phyloP scores from a whole-genome alignment of 2,113 vertebrate genomes.

The Lepidothrix coronata region DNA sequence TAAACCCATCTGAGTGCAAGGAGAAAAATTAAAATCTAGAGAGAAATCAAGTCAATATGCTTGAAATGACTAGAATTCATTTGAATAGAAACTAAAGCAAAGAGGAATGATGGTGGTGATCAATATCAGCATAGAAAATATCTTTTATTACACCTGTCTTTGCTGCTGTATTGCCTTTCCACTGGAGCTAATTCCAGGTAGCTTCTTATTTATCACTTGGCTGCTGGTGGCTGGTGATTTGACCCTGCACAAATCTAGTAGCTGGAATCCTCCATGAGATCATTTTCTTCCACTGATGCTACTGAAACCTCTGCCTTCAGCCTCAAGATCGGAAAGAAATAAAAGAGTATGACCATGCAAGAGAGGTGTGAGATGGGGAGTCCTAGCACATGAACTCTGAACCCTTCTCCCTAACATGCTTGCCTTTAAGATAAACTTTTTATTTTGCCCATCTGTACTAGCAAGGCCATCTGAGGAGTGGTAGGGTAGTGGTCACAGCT shows the following conservation, averaged over 20 bases:
- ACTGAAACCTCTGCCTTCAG: not conserved
- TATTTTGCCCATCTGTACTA: not conserved
- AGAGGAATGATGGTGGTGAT: not conserved
- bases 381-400: not conserved
- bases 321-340: not conserved
- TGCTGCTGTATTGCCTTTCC: not conserved
- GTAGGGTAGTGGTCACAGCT: not conserved
- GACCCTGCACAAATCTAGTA: not conserved
- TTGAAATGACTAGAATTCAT: not conserved
- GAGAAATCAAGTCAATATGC: not conserved
- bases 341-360: not conserved
- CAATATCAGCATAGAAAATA: not conserved
- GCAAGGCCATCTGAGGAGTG: not conserved
- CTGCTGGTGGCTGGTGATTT: not conserved
- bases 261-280: not conserved
- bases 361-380: not conserved
- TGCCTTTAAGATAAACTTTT: not conserved
- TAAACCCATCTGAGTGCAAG: not conserved
- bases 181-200: not conserved
- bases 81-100: not conserved
- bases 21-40: not conserved
- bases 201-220: not conserved
- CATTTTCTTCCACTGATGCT: not conserved
- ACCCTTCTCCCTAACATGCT: not conserved
- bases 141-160: not conserved